Base-by-base conservation (phyloP, 2,888 invertebrate genomes). In the Chirona hameri region DNA sequence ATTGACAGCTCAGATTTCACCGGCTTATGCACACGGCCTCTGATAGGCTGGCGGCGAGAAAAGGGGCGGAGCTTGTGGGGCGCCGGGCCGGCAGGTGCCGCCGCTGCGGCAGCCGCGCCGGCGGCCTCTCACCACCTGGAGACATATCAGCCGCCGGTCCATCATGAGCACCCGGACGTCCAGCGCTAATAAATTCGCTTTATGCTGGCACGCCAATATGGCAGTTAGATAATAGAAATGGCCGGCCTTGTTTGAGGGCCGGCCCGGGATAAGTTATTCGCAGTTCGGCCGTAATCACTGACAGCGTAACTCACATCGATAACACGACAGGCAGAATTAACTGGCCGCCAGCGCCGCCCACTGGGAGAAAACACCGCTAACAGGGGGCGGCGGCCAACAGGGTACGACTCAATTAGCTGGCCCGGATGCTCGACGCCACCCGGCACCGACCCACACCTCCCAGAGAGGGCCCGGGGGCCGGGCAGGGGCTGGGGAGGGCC, bases 1-100 rank as follows among this genome's bases (percentile, higher is more conserved):
- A 76, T 76, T 76, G 76, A 76, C 76, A 76, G 76, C 76, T 76
- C 39, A 15, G 76, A 76, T 76, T 76, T 76, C 76, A 76, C 76
- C 76, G 39, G 39, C 39, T 31, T 39, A 39, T 76, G 76, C 76
- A 76, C 14, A 21, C 76, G 7, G 31, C 21, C 39, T 12, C 76
- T 21, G 76, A 76, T 76, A 39, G 76, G 76, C 39, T 18, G 76
- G 76, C 76, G 18, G 76, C 39, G 5, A 0, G 76, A 21, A 76
- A 76, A 39, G 76, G 76, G 76, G 76, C 76, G 76, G 76, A 76
- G 76, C 39, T 24, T 27, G 39, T 9, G 76, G 39, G 31, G 39
- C 21, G 76, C 4, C 39, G 76, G 9, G 18, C 39, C 39, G 76
- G 29, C 39, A 76, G 39, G 76, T 39, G 76, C 76, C 27, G 39